Base-by-base conservation (phyloP, 2,888 invertebrate species). In the Polydrusus tereticollis region DNA sequence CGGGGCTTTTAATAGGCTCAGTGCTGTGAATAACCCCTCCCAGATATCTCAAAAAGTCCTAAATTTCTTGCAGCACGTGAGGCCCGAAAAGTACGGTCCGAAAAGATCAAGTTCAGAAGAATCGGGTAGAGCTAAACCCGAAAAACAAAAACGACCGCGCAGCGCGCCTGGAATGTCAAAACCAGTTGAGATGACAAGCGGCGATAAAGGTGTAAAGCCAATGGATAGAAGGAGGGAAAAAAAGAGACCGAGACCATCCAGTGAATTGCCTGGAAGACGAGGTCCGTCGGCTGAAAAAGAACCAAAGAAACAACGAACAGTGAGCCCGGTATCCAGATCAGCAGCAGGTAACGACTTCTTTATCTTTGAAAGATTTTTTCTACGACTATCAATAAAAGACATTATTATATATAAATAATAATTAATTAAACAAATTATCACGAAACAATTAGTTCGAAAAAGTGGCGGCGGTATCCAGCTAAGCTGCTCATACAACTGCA, bases 151-250 rank as follows among this genome's bases (percentile, higher is more conserved):
- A 74, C 77, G 36, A 16, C 79, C 12, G 78, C 81, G 55, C 80
- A 82, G 73, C 59, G 80, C 23, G 64, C 77, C n/a, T 62, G 72
- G 33, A 18, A 60, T 78, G 64, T 43, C 62, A 7, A 79, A 81
- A 69, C 78, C 73, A 43, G 10, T 20, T 36, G 29, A 43, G 2
- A 64, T 14, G 20, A 58, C 38, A 36, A 26, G 18, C 33, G 4
- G 16, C 21, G 18, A 45, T 14, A 41, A 14, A 8, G 45, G 50
- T 43, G 1, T 45, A 50, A 4, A 45, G 8, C n/a, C 18, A 60
- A 18, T 12, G 38, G 18, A 52, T 33, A 43, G 14, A 76, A 76
- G 62, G 50, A 77, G 33, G 4, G n/a, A 10, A 16, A 57, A 36
- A 29, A 33, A 55, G 18, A 41, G 43, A 16, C 38, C 47, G 12